Evolutionary conservation across 2,113 vertebrate genomes (phyloP).

Genomic region (Myxocyprinus asiaticus): DNA sequence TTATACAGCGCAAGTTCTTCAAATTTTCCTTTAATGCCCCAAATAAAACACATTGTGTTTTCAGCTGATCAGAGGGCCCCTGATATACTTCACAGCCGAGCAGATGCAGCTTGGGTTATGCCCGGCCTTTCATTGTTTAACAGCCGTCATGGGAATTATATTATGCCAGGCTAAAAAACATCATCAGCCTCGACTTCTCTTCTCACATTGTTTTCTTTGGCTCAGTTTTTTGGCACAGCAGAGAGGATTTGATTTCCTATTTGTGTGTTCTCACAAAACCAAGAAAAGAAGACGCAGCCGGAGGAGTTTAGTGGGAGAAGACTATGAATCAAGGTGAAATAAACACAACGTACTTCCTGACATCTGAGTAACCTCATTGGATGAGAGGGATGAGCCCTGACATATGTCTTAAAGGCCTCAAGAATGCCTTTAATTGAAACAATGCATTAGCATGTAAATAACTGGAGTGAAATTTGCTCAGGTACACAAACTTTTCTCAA

Average conservation of each 20-base stretch:
- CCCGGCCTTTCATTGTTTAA: conserved; percentile 29
- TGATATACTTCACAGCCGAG: conserved; percentile 11
- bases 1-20: conserved; percentile 60
- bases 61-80: conserved; percentile 36
- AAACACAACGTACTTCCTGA: conserved; percentile 6
- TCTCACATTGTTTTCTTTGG: conserved; percentile 44
- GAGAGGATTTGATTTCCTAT: conserved; percentile 30
- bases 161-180: conserved; percentile 25
- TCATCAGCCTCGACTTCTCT: conserved; percentile 20
- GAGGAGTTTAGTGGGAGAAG: neutral
- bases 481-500: too few relatives aligned
- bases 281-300: conserved; percentile 5
- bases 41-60: conserved; percentile 57
- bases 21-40: conserved; percentile 53
- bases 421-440: too few relatives aligned
- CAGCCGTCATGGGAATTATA: conserved; percentile 41
- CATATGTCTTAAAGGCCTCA: too few relatives aligned
- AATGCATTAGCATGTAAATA: too few relatives aligned
- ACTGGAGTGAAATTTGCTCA: too few relatives aligned
- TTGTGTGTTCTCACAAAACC: neutral
- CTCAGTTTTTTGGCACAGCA: conserved; percentile 29
- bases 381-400: neutral
- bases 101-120: conserved; percentile 44
- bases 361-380: neutral
- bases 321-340: conserved; percentile 19